These are phyloP conservation scores for Kradibia gibbosae DNA, from an alignment of 1,140 invertebrate species.

Conservation along the genomic window DNA sequence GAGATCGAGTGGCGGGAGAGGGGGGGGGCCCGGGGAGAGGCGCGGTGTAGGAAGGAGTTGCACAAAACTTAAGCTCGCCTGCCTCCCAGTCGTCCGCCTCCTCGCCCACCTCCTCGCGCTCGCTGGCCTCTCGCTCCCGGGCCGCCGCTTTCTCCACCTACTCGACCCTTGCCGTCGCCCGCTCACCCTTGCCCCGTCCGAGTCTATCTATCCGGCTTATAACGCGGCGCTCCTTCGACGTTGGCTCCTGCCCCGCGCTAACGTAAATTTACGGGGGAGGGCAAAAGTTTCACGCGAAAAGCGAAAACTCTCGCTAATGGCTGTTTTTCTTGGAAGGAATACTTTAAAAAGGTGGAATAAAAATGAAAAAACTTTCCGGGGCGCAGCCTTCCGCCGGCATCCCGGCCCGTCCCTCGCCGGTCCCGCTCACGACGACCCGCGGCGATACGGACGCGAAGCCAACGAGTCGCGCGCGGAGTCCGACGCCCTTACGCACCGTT, in stretches of 20 bases:
- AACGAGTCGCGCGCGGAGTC: too few species aligned
- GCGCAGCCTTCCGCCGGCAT: neutral
- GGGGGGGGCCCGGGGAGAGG: neutral
- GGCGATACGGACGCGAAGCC: too few species aligned
- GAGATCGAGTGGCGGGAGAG: neutral
- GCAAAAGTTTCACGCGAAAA: slow-evolving; percentile 71
- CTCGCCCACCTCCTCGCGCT: neutral
- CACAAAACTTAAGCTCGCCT: slow-evolving; percentile 61
- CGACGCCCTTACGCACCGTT: neutral
- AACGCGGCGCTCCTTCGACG: slow-evolving; percentile 19
- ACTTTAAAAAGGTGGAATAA: slow-evolving; percentile 70
- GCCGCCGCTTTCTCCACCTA: slow-evolving; percentile 34
- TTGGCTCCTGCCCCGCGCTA: slow-evolving; percentile 4
- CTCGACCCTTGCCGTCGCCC: too few species aligned
- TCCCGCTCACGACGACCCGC: too few species aligned
- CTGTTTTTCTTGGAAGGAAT: slow-evolving; percentile 71
- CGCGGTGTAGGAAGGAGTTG: slow-evolving; percentile 55
- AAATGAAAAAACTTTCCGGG: slow-evolving; percentile 67
- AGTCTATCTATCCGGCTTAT: slow-evolving; percentile 46
- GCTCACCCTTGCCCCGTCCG: slow-evolving; percentile 45
- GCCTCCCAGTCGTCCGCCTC: slow-evolving; percentile 52
- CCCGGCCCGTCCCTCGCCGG: neutral
- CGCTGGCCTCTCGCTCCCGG: neutral
- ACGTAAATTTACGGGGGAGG: slow-evolving; percentile 65
- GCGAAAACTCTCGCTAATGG: slow-evolving; percentile 72